These are phyloP conservation scores for Melinaea marsaeus DNA, from an alignment of 2,888 invertebrate species.

Conservation along the genomic window DNA sequence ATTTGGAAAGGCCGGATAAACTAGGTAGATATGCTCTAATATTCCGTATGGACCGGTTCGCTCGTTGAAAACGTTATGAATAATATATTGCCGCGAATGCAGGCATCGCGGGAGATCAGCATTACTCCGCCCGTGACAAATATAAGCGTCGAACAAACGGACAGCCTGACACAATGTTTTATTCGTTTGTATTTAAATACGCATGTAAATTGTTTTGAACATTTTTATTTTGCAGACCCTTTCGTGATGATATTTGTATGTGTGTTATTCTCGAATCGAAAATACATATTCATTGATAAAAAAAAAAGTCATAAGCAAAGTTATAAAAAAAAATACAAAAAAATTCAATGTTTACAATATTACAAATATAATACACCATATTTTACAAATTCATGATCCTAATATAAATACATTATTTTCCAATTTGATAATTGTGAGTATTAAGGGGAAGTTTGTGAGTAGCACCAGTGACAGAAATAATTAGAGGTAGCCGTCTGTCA, in stretches of 20 bases:
- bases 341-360: no score
- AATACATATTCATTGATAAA: background rate
- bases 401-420: no score
- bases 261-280: background rate
- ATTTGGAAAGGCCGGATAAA: conserved; percentile 63
- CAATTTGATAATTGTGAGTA: no score
- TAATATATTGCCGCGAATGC: conserved; percentile 63
- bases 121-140: conserved; percentile 49
- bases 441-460: no score
- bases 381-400: no score
- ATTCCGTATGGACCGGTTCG: conserved; percentile 69
- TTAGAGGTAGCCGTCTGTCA: no score
- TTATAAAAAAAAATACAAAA: no score
- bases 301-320: background rate
- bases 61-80: conserved; percentile 71
- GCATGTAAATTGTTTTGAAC: conserved; percentile 28
- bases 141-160: conserved; percentile 44
- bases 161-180: conserved; percentile 38
- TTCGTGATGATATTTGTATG: background rate
- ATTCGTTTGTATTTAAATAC: conserved; percentile 30
- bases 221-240: background rate
- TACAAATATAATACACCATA: no score
- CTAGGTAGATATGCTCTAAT: conserved; percentile 65
- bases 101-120: conserved; percentile 50
- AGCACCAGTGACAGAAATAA: no score